Percentiles rank a stretch among this genome's conserved stretches.
phyloP scores from a whole-genome alignment of 2,888 invertebrate species.

The Tuberolachnus salignus region DNA sequence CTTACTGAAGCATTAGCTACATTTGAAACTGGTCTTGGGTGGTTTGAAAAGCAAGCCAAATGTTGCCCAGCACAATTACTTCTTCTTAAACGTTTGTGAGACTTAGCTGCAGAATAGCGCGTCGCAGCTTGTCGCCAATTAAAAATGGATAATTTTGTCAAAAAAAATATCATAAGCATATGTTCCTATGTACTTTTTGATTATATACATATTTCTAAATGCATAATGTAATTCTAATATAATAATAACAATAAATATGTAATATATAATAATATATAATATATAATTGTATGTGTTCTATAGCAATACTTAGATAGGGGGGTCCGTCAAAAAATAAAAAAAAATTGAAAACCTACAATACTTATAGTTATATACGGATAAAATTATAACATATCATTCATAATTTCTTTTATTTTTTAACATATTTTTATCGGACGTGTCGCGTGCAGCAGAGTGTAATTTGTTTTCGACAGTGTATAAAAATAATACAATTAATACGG shows the following conservation, averaged over 20 bases:
- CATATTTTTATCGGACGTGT: neutral
- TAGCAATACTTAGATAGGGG: too few species aligned
- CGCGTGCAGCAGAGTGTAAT: conserved; percentile 7
- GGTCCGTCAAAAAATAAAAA: too few species aligned
- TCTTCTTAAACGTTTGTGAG: neutral
- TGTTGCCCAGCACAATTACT: neutral
- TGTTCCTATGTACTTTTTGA: too few species aligned
- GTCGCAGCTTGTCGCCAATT: neutral
- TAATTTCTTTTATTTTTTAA: conserved; percentile 30
- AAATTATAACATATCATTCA: too few species aligned
- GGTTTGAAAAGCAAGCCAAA: neutral
- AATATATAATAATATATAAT: too few species aligned
- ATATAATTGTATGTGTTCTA: too few species aligned
- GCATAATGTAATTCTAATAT: too few species aligned
- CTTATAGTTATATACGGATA: too few species aligned
- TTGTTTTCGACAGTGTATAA: conserved; percentile 16
- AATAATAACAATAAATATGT: too few species aligned
- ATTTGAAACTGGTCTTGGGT: conserved; percentile 55
- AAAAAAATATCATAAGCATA: neutral
- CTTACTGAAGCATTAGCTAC: conserved; percentile 56
- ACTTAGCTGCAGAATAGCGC: neutral
- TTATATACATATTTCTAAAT: too few species aligned
- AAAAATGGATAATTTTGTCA: neutral
- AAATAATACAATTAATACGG: neutral
- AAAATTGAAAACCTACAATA: too few species aligned